Evolutionary conservation across 2,888 invertebrate genomes (phyloP), one percentile per base, ranked within the genome.

Genomic region (Ariolimax columbianus): DNA sequence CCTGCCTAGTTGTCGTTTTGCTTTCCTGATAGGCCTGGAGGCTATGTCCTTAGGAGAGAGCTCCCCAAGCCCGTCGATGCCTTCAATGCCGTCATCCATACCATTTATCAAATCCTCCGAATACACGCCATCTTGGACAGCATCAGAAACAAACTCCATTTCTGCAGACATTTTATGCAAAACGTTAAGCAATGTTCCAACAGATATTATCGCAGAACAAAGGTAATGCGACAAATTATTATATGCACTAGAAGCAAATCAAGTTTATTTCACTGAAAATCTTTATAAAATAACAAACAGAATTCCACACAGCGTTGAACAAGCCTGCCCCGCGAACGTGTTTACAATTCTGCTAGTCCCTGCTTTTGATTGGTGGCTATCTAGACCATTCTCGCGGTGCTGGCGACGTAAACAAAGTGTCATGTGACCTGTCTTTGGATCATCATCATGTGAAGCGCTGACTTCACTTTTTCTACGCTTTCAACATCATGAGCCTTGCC

Each of bases 121-220:
- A 19, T 17, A 55, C 70, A 88, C 91, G 91, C 91, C 92, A 92
- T 92, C 91, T 91, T 91, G 90, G 82, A 90, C 79, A 51, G 72
- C 36, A 68, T 83, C 86, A 80, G 82, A 79, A 30, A 59, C 86
- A 72, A 86, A 87, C 77, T 88, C 86, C 87, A 86, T 88, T 72
- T 85, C 82, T 84, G 83, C 86, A 87, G 83, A 83, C 83, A 86
- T 86, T 66, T 63, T 79, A 66, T 78, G 78, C 85, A 84, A 70
- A 81, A 33, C 33, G 55, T 55, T n/a, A 33, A 51, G 19, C 17
- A 63, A 70, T 81, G 26, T 73, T 51, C 55, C 1, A 33, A 19
- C 7, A 38, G 36, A 73, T 33, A 63, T 36, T 51, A 26, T 30
- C n/a, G n/a, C 81, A 81, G 40, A 38, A 79, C 30, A 66, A 7